Conservation (phyloP, 2,797 vertebrate species). For the Schizopygopsis pylzovi region DNA sequence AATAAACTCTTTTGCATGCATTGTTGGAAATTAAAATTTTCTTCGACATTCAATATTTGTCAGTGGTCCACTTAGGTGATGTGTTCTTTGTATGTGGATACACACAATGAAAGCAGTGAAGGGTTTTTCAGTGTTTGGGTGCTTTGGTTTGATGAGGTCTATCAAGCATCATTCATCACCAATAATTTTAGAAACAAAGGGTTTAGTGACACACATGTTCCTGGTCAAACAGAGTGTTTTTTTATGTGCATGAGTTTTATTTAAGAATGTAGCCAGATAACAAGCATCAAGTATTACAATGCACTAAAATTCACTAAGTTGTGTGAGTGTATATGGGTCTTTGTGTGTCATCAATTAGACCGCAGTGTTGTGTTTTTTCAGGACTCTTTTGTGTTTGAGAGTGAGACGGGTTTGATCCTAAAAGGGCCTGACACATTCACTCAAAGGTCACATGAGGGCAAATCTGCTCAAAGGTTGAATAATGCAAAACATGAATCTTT, state of each 20-base stretch:
- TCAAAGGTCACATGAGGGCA: conserved; percentile 63
- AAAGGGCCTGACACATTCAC: conserved; percentile 65
- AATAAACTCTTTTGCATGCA: not conserved
- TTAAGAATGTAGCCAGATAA: not conserved
- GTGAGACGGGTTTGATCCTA: conserved; percentile 60
- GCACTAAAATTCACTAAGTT: not conserved
- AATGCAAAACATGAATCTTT: not conserved
- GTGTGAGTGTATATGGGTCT: not conserved
- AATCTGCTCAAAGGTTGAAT: conserved; percentile 11
- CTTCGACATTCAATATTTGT: not conserved
- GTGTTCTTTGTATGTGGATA: not conserved
- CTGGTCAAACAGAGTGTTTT: not conserved
- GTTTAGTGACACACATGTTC: not conserved
- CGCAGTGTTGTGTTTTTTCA: not conserved
- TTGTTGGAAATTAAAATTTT: too few relatives aligned
- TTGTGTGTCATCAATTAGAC: not conserved
- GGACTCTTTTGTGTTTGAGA: not conserved
- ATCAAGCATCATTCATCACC: not conserved
- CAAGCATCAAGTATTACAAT: not conserved
- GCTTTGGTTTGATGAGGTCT: not conserved
- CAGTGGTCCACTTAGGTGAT: not conserved
- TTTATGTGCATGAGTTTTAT: not conserved
- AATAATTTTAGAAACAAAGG: not conserved
- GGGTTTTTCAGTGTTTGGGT: not conserved
- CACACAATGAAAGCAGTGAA: not conserved